Percentiles rank a stretch among this genome's conserved stretches.
Evolutionary conservation across 2,797 vertebrate species (phyloP).

Genomic region (Lates japonicus): DNA sequence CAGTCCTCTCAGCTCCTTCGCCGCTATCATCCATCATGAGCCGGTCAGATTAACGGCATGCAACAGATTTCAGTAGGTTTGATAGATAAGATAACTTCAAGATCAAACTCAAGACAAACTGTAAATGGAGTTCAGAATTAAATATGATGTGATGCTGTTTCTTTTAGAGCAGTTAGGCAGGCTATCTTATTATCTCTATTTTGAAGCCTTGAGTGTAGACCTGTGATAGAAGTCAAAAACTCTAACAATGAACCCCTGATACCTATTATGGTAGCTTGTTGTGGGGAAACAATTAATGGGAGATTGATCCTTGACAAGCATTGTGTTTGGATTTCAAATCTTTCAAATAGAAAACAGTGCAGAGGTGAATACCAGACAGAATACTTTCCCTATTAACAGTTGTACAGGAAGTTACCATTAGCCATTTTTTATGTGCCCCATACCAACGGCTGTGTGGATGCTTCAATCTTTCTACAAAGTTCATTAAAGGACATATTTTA

Average conservation of each 20-base stretch:
- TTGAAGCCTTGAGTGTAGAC: slow-evolving; percentile 1
- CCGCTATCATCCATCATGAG: slow-evolving; percentile 81
- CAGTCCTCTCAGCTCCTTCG: slow-evolving; percentile 69
- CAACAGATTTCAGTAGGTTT: slow-evolving; percentile 69
- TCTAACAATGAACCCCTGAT: slow-evolving; percentile 40
- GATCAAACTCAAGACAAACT: slow-evolving; percentile 50
- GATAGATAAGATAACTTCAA: slow-evolving; percentile 57
- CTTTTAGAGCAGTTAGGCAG: not conserved
- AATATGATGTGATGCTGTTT: not conserved
- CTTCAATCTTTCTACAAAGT: slow-evolving; percentile 87
- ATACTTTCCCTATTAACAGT: slow-evolving; percentile 71
- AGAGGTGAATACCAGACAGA: slow-evolving; percentile 64
- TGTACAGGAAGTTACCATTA: slow-evolving; percentile 78
- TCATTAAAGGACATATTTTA: slow-evolving; percentile 97
- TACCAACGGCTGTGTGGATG: slow-evolving; percentile 79
- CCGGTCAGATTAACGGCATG: slow-evolving; percentile 51
- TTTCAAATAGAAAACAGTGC: slow-evolving; percentile 51
- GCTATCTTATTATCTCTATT: not conserved
- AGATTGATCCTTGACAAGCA: slow-evolving; percentile 23
- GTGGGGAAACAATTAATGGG: slow-evolving; percentile 4
- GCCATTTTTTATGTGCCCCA: slow-evolving; percentile 70
- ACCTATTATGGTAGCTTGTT: slow-evolving; percentile 24
- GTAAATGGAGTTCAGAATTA: slow-evolving; percentile 2
- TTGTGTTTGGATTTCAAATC: slow-evolving; percentile 58
- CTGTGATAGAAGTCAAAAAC: slow-evolving; percentile 19